phyloP scores from a whole-genome alignment of 2,113 vertebrate species.

The Acinonyx jubatus region DNA sequence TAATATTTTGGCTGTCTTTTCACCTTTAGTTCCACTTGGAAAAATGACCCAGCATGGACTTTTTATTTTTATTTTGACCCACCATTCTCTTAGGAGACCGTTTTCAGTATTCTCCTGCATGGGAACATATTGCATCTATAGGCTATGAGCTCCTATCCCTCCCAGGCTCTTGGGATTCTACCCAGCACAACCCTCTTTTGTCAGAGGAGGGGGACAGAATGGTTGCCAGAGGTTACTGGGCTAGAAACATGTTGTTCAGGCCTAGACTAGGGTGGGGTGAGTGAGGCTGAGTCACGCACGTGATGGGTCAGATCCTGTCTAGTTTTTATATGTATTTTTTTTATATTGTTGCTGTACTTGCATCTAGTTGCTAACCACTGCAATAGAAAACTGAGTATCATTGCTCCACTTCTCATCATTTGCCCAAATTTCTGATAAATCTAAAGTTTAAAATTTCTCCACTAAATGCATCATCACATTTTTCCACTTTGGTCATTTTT shows the following conservation, averaged over 20 bases:
- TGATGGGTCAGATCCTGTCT: not conserved
- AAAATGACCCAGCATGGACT: not conserved
- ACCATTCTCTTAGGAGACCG: not conserved
- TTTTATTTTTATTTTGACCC: not conserved
- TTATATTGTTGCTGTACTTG: not conserved
- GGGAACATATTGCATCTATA: not conserved
- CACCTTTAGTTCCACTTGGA: conserved; percentile 3
- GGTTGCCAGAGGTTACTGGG: not conserved
- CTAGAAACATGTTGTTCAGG: not conserved
- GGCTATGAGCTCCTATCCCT: not conserved
- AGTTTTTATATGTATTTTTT: not conserved
- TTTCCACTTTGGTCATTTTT: not conserved
- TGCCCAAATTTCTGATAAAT: conserved; percentile 27
- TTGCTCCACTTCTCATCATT: not conserved
- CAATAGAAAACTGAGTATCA: not conserved
- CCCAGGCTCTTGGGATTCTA: not conserved
- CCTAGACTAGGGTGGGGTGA: not conserved
- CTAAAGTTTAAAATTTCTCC: not conserved
- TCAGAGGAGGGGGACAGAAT: not conserved
- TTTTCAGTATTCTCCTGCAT: not conserved
- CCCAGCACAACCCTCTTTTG: not conserved
- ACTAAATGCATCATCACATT: not conserved
- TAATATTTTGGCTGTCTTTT: not conserved
- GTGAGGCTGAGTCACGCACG: not conserved
- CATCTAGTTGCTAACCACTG: not conserved